Base-by-base conservation (phyloP, 2,797 vertebrate genomes). In the Macroramphosus scolopax region DNA sequence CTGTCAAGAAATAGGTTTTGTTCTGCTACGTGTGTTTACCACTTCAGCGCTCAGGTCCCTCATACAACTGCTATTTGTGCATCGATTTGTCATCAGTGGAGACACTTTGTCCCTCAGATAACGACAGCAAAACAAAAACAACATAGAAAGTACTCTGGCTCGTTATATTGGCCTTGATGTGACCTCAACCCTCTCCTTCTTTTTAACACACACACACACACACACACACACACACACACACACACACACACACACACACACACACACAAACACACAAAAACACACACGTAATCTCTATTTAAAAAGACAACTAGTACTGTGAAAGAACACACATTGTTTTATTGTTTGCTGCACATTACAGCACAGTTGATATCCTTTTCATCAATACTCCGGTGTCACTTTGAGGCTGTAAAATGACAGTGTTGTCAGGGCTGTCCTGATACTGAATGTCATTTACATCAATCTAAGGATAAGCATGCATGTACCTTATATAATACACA, bases 31-130 rank as follows among this genome's bases (percentile, higher is more conserved):
- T n/a, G n/a, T 46, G 51, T 51, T 49, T 62, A 32, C 52, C 25
- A 1, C 22, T 3, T 54, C 5, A 28, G 45, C 6, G 45, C 49
- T 49, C 57, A 54, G 62, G 80, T 85, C 83, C 80, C 74, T 89
- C 88, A 87, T 83, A 77, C 47, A 35, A 5, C 51, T 32, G 53
- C 20, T 75, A 70, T 79, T 67, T 75, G 34, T 39, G 68, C 59
- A 86, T 79, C 56, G 57, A 65, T 49, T 63, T 62, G 73, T 74
- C 72, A 63, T 17, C 53, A 15, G 28, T 29, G 13, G 73, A 84
- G 61, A 88, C 84, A 82, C 49, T 55, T 54, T 82, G 88, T 87
- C 79, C 83, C 75, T 80, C 63, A 22, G 40, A 46, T 61, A 34
- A 24, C 75, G 62, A 62, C 63, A 41, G 48, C 16, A 47, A 2